Evolutionary conservation across 2,797 vertebrate genomes (phyloP), one percentile per base, ranked within the genome.

Genomic region (Sebastes taczanowskii): DNA sequence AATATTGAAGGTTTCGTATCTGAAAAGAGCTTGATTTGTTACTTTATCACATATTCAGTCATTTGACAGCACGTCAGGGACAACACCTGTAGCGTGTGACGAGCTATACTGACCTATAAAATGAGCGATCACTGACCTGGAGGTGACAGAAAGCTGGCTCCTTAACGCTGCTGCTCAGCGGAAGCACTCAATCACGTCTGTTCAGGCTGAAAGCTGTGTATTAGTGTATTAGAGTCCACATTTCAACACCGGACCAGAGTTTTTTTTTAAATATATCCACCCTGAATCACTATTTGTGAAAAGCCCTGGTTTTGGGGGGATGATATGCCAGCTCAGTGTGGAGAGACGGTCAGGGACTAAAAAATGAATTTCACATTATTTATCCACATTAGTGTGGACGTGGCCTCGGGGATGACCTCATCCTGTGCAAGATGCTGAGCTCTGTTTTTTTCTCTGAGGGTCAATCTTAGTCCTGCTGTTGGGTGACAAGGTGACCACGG

Each of bases 381-480:
- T 64, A 71, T 35, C 49, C 4, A 63, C 29, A 20, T 59, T 52
- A 34, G 18, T 35, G 30, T 42, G 9, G 11, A 67, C 7, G 0
- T 61, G 58, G 75, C 64, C 71, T 78, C 20, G 2, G 56, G 64
- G 52, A 81, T 85, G 69, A 83, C 56, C 38, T 83, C 77, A 52
- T 64, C 25, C 46, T 66, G 32, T 25, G 11, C n/a, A 30, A 52
- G 66, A 75, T n/a, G 7, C 22, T 55, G 53, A 76, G 64, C 22
- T 29, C 68, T 56, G 80, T 84, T 86, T 71, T 69, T 78, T 84
- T 86, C 78, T 86, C 83, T 2, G 55, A 88, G 93, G 91, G 91
- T 96, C 92, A 91, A 72, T 93, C 93, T 91, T 72, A 78, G 81
- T 79, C 55, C 74, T 84, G 79, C 65, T 80, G 80, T 49, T 68